phyloP scores from a whole-genome alignment of 2,797 vertebrate genomes.

The Lepilemur septentrionalis region DNA sequence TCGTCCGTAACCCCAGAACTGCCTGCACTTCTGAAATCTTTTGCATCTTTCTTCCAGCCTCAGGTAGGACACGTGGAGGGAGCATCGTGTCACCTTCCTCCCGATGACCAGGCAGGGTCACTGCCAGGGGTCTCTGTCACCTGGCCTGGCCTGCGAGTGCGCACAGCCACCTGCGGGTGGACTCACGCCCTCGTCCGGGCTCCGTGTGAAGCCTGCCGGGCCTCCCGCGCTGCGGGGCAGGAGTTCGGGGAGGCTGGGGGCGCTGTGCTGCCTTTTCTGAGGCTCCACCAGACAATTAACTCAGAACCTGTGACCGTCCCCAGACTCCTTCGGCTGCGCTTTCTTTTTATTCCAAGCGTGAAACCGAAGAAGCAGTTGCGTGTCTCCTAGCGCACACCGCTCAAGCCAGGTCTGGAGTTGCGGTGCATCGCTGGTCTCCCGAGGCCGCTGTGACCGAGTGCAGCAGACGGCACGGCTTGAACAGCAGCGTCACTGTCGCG shows the following conservation, averaged over 20 bases:
- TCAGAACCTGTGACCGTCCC: neutral
- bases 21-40: neutral
- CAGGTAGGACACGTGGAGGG: neutral
- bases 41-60: neutral
- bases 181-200: no score
- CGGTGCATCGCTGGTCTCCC: neutral
- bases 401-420: neutral
- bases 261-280: neutral
- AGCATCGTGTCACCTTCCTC: neutral
- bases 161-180: neutral
- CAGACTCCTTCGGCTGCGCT: neutral
- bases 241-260: neutral
- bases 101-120: neutral
- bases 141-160: no score
- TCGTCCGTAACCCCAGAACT: no score
- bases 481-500: neutral
- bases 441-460: neutral
- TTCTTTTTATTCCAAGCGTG: neutral
- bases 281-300: neutral
- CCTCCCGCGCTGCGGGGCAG: rapidly evolving
- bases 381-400: rapidly evolving
- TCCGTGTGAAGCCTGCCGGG: no score
- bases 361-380: no score
- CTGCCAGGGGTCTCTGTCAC: neutral
- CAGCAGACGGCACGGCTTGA: no score